Conservation (phyloP, 2,888 invertebrate genomes). For the Thereva unica region DNA sequence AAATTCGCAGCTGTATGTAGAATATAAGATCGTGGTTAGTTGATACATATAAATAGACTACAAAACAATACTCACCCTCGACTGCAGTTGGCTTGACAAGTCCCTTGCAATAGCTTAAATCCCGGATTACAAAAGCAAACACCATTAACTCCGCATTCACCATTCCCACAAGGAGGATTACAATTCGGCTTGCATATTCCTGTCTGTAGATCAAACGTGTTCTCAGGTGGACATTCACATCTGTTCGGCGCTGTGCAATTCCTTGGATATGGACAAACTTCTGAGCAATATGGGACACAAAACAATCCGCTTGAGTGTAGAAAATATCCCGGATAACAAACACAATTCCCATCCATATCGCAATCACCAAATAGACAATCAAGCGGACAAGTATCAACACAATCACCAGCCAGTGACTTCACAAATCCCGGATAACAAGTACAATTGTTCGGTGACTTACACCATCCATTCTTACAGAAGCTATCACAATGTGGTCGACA, state of each 20-base stretch:
- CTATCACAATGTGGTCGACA: conserved; percentile 52
- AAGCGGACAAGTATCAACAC: conserved; percentile 54
- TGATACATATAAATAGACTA: background rate
- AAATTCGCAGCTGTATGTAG: conserved; percentile 5
- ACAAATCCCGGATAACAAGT: conserved; percentile 55
- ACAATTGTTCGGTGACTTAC: conserved; percentile 55
- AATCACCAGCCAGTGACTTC: conserved; percentile 52
- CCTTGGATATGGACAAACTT: conserved; percentile 51
- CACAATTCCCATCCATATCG: conserved; percentile 64
- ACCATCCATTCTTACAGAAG: conserved; percentile 55
- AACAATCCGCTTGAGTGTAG: conserved; percentile 60
- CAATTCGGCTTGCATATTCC: conserved; percentile 52
- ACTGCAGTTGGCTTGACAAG: conserved; percentile 26
- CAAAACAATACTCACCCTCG: background rate
- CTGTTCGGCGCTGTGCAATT: conserved; percentile 52
- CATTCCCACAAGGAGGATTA: conserved; percentile 54
- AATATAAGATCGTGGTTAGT: background rate
- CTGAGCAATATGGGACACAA: conserved; percentile 65
- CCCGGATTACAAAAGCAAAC: conserved; percentile 49
- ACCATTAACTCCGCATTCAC: conserved; percentile 54
- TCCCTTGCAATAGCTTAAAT: conserved; percentile 33
- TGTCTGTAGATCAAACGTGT: conserved; percentile 47
- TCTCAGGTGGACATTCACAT: conserved; percentile 55
- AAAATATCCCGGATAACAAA: conserved; percentile 66
- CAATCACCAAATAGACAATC: conserved; percentile 68